Base-by-base conservation (phyloP, 2,797 vertebrate genomes). In the Cercopithecus neglectus region DNA sequence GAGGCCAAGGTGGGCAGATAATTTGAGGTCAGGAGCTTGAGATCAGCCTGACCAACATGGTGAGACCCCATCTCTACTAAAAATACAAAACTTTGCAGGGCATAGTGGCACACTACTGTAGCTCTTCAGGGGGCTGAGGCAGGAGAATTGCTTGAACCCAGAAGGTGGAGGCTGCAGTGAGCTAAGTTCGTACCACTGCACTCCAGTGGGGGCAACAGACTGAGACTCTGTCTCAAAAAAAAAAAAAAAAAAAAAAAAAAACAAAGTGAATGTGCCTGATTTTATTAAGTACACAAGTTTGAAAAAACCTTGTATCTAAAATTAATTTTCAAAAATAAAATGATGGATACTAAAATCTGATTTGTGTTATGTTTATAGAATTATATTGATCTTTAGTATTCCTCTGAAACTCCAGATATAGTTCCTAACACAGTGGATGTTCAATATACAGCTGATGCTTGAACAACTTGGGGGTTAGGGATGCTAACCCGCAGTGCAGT, bases 251-350 rank as follows among this genome's bases (percentile, higher is more conserved):
- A 36, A 22, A 21, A 2, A 11, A 36, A 53, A 48, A 74, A 41
- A 59, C 41, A 7, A 86, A 61, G 28, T 74, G 4, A 74, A 80
- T 33, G 5, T 50, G 19, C 11, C 24, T 14, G 64, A 48, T 70
- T 48, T 94, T 83, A 53, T 50, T 30, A 75, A 53, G 39, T 61
- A 50, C 0, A 0, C 75, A 79, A 61, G 9, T 89, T 57, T 87
- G 36, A 79, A 76, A 90, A 94, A 50, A 41, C 5, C 24, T 36
- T 85, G 67, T 41, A 28, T 86, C 28, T 57, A 75, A 91, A 93
- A 87, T 81, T 90, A 61, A 64, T 74, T 91, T 81, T 84, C 24
- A 89, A 48, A 50, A 95, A 53, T 88, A 83, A 48, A 75, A 81
- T 78, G 57, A 95, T 24, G 11, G 24, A 46, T 91, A 28, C 13